Conservation (phyloP, 2,797 vertebrate genomes). For the Falco berigora region DNA sequence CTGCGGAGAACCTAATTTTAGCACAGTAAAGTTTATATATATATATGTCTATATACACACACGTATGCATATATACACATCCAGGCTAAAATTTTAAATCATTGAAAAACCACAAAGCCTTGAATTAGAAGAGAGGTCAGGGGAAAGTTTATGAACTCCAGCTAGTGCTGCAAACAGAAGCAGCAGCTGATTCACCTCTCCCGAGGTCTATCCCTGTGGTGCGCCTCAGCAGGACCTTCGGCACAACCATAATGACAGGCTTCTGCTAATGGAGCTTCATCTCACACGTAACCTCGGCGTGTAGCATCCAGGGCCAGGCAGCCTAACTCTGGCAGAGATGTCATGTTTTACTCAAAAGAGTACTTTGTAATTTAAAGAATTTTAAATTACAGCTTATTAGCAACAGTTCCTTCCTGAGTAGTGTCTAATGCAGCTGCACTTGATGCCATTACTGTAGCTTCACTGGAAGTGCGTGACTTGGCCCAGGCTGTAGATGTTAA, state of each 20-base stretch:
- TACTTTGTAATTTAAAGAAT: background rate
- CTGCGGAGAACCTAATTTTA: constrained; percentile 2
- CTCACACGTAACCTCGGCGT: background rate
- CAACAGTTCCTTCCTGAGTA: background rate
- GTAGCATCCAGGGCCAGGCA: background rate
- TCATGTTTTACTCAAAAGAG: background rate
- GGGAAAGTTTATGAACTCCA: constrained; percentile 5
- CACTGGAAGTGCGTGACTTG: background rate
- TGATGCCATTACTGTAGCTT: background rate
- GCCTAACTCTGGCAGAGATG: background rate
- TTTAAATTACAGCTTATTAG: background rate
- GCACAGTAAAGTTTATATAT: background rate
- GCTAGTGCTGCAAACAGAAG: background rate
- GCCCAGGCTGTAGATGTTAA: background rate
- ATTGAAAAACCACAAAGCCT: constrained; percentile 33
- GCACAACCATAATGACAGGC: background rate
- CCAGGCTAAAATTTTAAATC: constrained; percentile 31
- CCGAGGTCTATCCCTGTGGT: background rate
- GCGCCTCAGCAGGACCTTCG: background rate
- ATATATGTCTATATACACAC: background rate
- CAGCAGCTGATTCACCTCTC: background rate
- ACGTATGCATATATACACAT: background rate
- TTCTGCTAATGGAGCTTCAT: background rate
- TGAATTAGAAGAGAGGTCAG: constrained; percentile 23
- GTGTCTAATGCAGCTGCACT: background rate